Evolutionary conservation across 2,888 invertebrate species (phyloP).

Genomic region (Cryptocheilus praepositus): DNA sequence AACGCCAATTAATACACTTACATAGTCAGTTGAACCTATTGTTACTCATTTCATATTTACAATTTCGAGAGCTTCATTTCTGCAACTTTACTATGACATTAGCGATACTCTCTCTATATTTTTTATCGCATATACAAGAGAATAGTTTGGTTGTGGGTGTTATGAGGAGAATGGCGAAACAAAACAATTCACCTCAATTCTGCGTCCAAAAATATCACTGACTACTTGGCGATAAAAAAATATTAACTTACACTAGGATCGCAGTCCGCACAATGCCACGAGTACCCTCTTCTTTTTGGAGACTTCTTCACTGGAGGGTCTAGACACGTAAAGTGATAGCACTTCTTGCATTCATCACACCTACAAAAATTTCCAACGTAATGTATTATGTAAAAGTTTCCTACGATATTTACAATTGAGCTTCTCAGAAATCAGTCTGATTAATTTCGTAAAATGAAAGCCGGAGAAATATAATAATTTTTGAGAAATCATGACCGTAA

Average conservation of each 20-base stretch:
- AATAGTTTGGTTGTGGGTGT: slow-evolving; percentile 2
- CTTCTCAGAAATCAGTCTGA: too few relatives aligned
- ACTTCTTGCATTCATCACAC: slow-evolving; percentile 93
- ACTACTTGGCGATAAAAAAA: slow-evolving; percentile 39
- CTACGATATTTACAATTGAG: too few relatives aligned
- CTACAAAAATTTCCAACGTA: slow-evolving; percentile 73
- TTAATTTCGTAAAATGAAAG: neutral
- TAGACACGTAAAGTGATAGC: slow-evolving; percentile 94
- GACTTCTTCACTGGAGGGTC: slow-evolving; percentile 96
- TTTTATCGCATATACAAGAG: slow-evolving; percentile 1
- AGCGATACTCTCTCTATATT: slow-evolving; percentile 5
- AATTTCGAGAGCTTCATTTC: slow-evolving; percentile 3
- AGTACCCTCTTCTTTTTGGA: slow-evolving; percentile 94
- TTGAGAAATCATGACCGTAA: neutral
- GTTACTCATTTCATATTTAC: slow-evolving; percentile 2
- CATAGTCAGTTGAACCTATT: slow-evolving; percentile 10
- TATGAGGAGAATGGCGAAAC: slow-evolving; percentile 22
- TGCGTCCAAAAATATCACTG: slow-evolving; percentile 29
- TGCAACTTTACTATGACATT: slow-evolving; percentile 11
- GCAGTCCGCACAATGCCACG: slow-evolving; percentile 97
- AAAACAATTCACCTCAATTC: slow-evolving; percentile 48
- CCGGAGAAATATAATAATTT: neutral
- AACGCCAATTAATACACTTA: slow-evolving; percentile 12
- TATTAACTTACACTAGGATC: slow-evolving; percentile 87
- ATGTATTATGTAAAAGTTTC: too few relatives aligned